Base-by-base conservation (phyloP, 2,113 vertebrate species). In the Onychorhynchus coronatus region DNA sequence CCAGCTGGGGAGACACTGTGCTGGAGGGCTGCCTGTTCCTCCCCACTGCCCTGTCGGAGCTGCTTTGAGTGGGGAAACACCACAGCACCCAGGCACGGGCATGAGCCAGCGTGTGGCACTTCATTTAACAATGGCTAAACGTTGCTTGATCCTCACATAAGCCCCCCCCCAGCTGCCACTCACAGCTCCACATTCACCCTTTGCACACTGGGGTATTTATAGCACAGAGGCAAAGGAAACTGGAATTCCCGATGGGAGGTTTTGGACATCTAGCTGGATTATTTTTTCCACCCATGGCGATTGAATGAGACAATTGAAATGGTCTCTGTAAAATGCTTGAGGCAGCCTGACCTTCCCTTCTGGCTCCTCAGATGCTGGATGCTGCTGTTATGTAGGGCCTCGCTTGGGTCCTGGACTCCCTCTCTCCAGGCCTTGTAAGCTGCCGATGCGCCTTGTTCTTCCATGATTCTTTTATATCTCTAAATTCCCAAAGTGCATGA, bases 131-230 rank as follows among this genome's bases (percentile, higher is more conserved):
- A 95, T 91, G 85, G 93, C 44, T 91, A 91, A 91, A 91, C 5
- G 0, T 47, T 0, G 1, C 87, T 90, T 97, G 94, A 97, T 95
- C 95, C 90, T 76, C 67, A 75, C 73, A 93, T 95, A 95, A 96
- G 90, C 81, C 70, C 75, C 47, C 75, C 47, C 58, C 41, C 95
- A 95, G 95, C 95, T 94, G 96, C 77, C 70, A 61, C 59, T 95
- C 58, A 63, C 55, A 11, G 70, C 73, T 95, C 88, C 68, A 52
- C 82, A 62, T 79, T 94, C 94, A 96, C 70, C 79, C 96, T 89
- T 89, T 81, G 85, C 96, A 85, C 83, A 84, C 55, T 47, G 71
- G 25, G 8, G 28, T 97, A 97, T 97, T 95, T 96, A 96, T 96
- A 97, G 89, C 70, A 33, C 65, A 82, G 87, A 89, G 74, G 82